Percentiles rank a stretch among this genome's conserved stretches.
phyloP scores from a whole-genome alignment of 2,113 vertebrate species.

The Paracanthobrama guichenoti region DNA sequence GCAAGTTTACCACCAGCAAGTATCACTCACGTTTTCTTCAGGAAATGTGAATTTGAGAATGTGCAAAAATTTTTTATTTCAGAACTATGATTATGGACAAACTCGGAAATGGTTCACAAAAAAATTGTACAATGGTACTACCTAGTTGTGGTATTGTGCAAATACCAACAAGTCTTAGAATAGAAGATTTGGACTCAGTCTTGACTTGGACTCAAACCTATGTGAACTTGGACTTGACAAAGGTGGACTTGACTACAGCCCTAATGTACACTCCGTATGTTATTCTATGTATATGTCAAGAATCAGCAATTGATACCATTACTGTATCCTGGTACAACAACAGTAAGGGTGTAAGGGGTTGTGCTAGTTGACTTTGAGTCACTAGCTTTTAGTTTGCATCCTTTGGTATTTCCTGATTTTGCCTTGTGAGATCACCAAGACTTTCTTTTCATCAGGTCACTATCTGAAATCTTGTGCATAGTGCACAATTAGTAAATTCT shows the following conservation, averaged over 20 bases:
- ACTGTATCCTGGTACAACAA: not conserved
- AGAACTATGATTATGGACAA: not conserved
- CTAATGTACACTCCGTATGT: too few relatives aligned
- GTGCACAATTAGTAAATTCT: slow-evolving; percentile 44
- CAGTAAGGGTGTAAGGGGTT: not conserved
- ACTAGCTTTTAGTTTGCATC: not conserved
- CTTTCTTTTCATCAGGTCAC: slow-evolving; percentile 25
- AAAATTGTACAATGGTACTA: not conserved
- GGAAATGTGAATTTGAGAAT: not conserved
- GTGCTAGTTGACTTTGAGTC: too few relatives aligned
- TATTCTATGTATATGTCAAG: not conserved
- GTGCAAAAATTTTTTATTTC: not conserved
- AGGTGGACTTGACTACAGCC: too few relatives aligned
- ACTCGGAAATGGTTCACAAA: too few relatives aligned
- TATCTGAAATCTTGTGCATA: not conserved
- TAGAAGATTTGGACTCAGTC: too few relatives aligned
- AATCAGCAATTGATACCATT: not conserved
- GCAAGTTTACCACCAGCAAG: not conserved
- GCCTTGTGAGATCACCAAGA: not conserved
- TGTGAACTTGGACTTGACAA: too few relatives aligned
- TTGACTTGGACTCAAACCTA: too few relatives aligned
- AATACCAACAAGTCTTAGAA: too few relatives aligned
- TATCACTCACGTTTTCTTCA: not conserved
- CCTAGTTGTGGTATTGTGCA: too few relatives aligned
- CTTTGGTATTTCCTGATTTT: not conserved